These are phyloP conservation scores for Strigamia crassipes DNA, from an alignment of 2,888 invertebrate species.

Conservation along the genomic window DNA sequence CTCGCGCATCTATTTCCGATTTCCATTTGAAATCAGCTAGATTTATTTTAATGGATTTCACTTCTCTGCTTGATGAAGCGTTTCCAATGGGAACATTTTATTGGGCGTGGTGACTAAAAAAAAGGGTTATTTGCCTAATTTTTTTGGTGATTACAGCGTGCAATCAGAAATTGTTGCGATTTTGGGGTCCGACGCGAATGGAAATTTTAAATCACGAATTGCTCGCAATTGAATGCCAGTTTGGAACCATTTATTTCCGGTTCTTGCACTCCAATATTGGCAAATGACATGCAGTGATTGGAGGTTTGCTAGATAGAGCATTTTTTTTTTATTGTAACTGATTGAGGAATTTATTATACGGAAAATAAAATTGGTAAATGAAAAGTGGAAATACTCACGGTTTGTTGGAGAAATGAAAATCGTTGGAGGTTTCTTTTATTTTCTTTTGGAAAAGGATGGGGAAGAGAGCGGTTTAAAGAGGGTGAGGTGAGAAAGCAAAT, in stretches of 20 bases:
- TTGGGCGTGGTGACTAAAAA: background rate
- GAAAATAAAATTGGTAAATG: background rate
- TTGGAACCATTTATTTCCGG: background rate
- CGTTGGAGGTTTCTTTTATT: background rate
- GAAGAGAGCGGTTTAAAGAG: background rate
- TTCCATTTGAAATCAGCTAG: background rate
- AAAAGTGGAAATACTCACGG: background rate
- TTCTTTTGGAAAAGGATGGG: background rate
- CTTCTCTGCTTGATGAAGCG: background rate
- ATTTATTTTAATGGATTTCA: background rate
- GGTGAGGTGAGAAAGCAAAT: background rate
- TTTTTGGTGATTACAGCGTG: background rate
- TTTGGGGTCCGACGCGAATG: too few relatives aligned
- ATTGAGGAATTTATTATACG: background rate
- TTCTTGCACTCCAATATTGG: background rate
- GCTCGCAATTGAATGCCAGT: background rate
- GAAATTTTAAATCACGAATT: background rate
- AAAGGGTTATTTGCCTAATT: background rate
- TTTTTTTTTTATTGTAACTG: background rate
- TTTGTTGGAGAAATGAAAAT: background rate
- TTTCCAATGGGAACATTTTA: background rate
- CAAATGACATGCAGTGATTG: background rate
- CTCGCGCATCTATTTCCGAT: conserved; percentile 4
- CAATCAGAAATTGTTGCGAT: too few relatives aligned
- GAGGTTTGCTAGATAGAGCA: too few relatives aligned